These are phyloP conservation scores for Drosophila hawaiiensis DNA, from an alignment of 2,888 invertebrate species.

Conservation along the genomic window DNA sequence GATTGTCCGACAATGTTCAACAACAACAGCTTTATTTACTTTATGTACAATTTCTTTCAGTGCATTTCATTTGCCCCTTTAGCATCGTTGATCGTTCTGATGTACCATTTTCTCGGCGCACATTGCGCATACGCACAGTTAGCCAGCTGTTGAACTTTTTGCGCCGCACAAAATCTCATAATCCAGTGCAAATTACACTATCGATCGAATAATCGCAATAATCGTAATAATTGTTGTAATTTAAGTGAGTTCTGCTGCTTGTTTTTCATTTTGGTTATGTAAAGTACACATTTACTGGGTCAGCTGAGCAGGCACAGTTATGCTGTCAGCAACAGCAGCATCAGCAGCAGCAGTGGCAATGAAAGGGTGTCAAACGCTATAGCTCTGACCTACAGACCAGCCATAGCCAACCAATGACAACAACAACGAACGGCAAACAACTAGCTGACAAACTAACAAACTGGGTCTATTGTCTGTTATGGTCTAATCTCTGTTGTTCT, in stretches of 20 bases:
- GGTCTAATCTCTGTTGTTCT: slow-evolving; percentile 52
- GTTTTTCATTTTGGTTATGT: slow-evolving; percentile 45
- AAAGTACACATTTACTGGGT: slow-evolving; percentile 46
- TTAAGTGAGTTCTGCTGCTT: slow-evolving; percentile 16
- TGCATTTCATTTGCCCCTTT: slow-evolving; percentile 3
- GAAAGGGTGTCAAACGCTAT: slow-evolving; percentile 68
- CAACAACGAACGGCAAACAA: slow-evolving; percentile 5
- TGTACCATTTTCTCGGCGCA: slow-evolving; percentile 26
- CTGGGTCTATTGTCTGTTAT: slow-evolving; percentile 55
- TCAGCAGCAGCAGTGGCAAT: not conserved
- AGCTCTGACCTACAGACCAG: slow-evolving; percentile 63
- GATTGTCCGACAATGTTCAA: not conserved
- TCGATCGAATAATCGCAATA: not conserved
- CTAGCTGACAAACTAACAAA: slow-evolving; percentile 20
- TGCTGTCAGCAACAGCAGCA: not conserved
- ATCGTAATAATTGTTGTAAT: slow-evolving; percentile 33
- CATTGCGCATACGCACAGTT: slow-evolving; percentile 64
- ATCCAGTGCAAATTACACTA: slow-evolving; percentile 25
- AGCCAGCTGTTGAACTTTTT: slow-evolving; percentile 26
- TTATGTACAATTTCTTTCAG: slow-evolving; percentile 1
- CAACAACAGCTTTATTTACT: not conserved
- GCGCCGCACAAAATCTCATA: slow-evolving; percentile 4
- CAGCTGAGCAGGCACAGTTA: slow-evolving; percentile 39
- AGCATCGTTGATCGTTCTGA: slow-evolving; percentile 2
- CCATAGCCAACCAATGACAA: slow-evolving; percentile 19